These are phyloP conservation scores for Henricia sp. DNA, from an alignment of 53 echinoderm and acorn worm genomes.

Conservation along the genomic window DNA sequence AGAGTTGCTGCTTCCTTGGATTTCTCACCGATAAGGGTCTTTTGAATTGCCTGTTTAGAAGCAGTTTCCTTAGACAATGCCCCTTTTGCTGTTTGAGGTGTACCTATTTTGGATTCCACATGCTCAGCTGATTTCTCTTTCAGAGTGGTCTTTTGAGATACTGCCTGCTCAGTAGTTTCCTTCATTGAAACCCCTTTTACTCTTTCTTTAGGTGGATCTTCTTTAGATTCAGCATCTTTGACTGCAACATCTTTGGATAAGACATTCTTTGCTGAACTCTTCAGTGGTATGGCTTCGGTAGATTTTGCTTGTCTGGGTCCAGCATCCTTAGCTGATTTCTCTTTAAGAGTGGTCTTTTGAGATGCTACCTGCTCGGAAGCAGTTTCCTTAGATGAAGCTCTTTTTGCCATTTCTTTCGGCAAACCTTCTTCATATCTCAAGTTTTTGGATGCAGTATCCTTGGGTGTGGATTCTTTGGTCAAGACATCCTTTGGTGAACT, in stretches of 20 bases:
- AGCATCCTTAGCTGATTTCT: too few relatives aligned
- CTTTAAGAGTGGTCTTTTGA: too few relatives aligned
- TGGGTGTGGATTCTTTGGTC: neutral
- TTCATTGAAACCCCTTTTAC: neutral
- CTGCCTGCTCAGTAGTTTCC: neutral
- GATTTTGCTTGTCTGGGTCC: neutral
- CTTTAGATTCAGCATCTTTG: neutral
- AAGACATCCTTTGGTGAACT: neutral
- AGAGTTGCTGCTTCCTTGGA: neutral
- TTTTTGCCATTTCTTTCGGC: neutral
- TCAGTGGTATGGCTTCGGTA: neutral
- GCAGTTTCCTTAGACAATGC: neutral
- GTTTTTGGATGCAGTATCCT: neutral
- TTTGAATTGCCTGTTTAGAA: neutral
- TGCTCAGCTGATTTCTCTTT: neutral
- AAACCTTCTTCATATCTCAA: too few relatives aligned
- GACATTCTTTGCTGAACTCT: neutral
- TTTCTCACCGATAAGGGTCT: neutral
- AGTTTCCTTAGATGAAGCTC: constrained; percentile 1
- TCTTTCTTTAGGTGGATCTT: neutral
- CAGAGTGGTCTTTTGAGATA: neutral
- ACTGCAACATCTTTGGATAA: neutral
- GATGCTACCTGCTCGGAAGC: neutral
- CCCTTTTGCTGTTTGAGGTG: neutral
- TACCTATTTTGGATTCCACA: neutral